Evolutionary conservation across 2,888 invertebrate species (phyloP), one percentile per base, ranked within the genome.

Genomic region (Syrphus vitripennis): DNA sequence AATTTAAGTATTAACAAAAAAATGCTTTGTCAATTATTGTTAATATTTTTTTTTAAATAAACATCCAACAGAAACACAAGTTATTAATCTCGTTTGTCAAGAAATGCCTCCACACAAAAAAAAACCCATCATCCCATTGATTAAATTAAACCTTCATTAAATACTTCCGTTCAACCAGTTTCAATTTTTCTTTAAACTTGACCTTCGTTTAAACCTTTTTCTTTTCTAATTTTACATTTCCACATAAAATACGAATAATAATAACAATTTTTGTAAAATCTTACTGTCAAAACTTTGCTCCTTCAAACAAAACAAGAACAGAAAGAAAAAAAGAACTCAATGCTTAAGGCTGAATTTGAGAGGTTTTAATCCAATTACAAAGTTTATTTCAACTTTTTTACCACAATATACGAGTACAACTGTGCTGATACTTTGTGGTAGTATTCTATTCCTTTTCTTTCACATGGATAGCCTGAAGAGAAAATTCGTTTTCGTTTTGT

Each of bases 321-420:
- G n/a, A 19, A 42, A 42, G 0, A 63, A 5, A 40, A 63, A 26
- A 24, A 24, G 4, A 21, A 31, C 4, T n/a, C n/a, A n/a, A 34
- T 67, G 31, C 67, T 48, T n/a, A 3, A 50, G 48, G 67, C 67
- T 16, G 12, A n/a, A 34, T 67, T 67, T 50, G 34, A 50, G 50
- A 45, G 67, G 29, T 67, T 67, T 50, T 67, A 67, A 67, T 67
- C 67, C 67, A 67, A 67, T 67, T 50, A 67, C 24, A 21, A 67
- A 67, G 34, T 67, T 67, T 67, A 67, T 48, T 50, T 50, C 10
- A 67, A 67, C 34, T 67, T 50, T 67, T 50, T 50, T 31, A 21
- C 67, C 14, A 67, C 50, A 50, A 24, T 12, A 57, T 19, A 16
- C 7, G 16, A 4, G 10, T 34, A 12, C 3, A 31, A 37, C 34